Evolutionary conservation across 2,113 vertebrate genomes (phyloP).

Genomic region (Megaceryle torquata): DNA sequence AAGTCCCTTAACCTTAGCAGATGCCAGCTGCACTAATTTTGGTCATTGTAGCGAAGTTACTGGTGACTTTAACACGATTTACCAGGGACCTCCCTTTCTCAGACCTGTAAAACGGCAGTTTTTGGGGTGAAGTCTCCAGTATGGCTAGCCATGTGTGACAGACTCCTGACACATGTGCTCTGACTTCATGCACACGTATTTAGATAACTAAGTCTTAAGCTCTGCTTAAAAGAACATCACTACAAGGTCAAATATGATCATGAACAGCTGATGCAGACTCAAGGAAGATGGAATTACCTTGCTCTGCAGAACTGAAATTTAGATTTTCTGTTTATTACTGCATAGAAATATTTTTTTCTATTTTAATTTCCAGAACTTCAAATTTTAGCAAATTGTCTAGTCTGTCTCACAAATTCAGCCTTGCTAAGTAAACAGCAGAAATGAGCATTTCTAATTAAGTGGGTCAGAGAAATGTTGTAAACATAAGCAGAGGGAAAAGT

Average conservation of each 20-base stretch:
- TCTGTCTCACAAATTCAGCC: background rate
- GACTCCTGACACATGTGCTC: background rate
- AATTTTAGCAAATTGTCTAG: background rate
- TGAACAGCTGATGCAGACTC: background rate
- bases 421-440: background rate
- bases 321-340: background rate
- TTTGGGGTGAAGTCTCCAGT: background rate
- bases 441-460: background rate
- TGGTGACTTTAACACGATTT: background rate
- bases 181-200: background rate
- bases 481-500: background rate
- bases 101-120: background rate
- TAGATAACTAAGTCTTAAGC: background rate
- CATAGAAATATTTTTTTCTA: background rate
- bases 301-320: background rate
- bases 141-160: background rate
- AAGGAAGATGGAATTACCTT: background rate
- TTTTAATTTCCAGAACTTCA: background rate
- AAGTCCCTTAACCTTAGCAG: background rate
- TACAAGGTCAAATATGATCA: background rate
- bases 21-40: background rate
- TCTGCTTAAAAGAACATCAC: background rate
- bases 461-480: background rate
- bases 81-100: background rate
- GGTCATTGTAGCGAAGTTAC: background rate